Percentiles rank a stretch among this genome's conserved stretches.
phyloP scores from a whole-genome alignment of 1,140 invertebrate genomes.

The Brachionus angularis region DNA sequence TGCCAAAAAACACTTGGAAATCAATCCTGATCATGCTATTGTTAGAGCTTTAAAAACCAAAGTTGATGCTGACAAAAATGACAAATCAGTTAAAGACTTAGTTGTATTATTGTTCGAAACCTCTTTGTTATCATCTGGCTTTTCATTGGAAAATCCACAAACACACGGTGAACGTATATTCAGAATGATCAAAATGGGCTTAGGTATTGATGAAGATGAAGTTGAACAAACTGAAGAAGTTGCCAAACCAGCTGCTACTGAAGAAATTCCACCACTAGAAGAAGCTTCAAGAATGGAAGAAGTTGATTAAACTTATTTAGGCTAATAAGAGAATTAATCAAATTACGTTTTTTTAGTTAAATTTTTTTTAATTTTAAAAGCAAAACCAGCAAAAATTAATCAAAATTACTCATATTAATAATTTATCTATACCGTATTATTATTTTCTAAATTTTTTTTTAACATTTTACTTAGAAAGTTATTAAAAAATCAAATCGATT shows the following conservation, averaged over 20 bases:
- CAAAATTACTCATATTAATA: too few species aligned
- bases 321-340: too few species aligned
- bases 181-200: constrained; percentile 91
- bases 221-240: constrained; percentile 53
- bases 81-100: constrained; percentile 75
- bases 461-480: too few species aligned
- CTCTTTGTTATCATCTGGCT: constrained; percentile 56
- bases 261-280: constrained; percentile 71
- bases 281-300: constrained; percentile 96
- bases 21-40: constrained; percentile 96
- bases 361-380: too few species aligned
- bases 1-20: constrained; percentile 61
- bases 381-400: too few species aligned
- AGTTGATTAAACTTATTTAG: constrained; percentile 87
- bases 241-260: constrained; percentile 61
- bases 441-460: too few species aligned
- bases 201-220: constrained; percentile 81
- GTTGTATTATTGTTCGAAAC: constrained; percentile 58
- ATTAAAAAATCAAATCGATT: too few species aligned
- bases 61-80: constrained; percentile 89
- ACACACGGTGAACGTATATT: constrained; percentile 62
- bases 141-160: constrained; percentile 54
- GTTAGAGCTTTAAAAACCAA: constrained; percentile 82
- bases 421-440: too few species aligned
- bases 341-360: neutral